Evolutionary conservation across 1,140 invertebrate genomes (phyloP), one percentile per base, ranked within the genome.

Genomic region (Gryllus bimaculatus): DNA sequence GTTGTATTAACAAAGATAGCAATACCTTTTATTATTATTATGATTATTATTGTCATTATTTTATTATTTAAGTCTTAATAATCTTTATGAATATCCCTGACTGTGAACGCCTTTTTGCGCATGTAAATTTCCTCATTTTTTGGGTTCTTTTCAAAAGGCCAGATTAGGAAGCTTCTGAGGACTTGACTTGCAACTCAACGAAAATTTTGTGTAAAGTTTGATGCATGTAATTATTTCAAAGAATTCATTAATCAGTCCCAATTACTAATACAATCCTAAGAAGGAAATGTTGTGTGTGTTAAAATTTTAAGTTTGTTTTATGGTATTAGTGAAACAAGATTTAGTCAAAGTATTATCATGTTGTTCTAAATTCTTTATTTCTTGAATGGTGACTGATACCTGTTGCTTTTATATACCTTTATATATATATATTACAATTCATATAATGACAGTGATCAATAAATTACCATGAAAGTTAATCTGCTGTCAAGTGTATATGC

Each of bases 1-100:
- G 54, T 66, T 66, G 54, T 66, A 66, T 66, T 66, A 66, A 66
- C 54, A 66, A 66, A 66, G 10, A 66, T 66, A 66, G 54, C 54
- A 66, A 66, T 66, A 66, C 54, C 18, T 66, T 66, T 39, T 39
- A 39, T 39, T 66, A 66, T 66, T 66, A 66, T 66, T 18, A 66
- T 66, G 2, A 66, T 66, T 66, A 66, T 18, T 66, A 18, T 18
- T 66, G 54, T 66, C 2, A 66, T 66, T 66, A 66, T 66, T 66
- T 66, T 66, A 66, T 66, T 66, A 66, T 66, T 66, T 66, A 66
- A 66, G 54, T 66, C 54, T 66, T 66, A 66, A 66, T 66, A 66
- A 66, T 66, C 54, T 66, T 66, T 66, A 66, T 66, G 54, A 66
- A 66, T 66, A 66, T 66, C 18, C 54, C 54, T 66, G 54, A 66